These are phyloP conservation scores for Eleutherodactylus coqui DNA, from an alignment of 2,797 vertebrate genomes.

Conservation along the genomic window DNA sequence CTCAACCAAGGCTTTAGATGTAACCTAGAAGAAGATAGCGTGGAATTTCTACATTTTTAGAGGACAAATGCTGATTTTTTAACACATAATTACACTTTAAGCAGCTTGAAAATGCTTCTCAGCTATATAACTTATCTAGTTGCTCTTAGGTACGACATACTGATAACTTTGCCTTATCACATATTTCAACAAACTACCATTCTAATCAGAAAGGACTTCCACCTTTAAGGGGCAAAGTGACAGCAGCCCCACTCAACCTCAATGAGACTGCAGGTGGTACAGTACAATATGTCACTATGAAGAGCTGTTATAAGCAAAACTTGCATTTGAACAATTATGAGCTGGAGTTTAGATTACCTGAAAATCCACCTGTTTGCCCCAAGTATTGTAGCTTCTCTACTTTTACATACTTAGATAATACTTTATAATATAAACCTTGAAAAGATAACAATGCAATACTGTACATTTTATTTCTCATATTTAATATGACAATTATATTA, in stretches of 20 bases:
- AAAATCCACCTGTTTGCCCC: conserved; percentile 5
- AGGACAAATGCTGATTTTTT: too few species aligned
- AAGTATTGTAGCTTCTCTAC: background rate
- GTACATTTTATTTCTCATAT: too few species aligned
- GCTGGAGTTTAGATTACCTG: background rate
- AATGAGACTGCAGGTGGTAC: background rate
- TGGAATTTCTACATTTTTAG: too few species aligned
- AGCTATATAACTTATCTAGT: too few species aligned
- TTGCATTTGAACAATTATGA: background rate
- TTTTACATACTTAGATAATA: background rate
- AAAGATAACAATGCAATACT: too few species aligned
- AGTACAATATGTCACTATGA: background rate
- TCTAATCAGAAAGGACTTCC: background rate
- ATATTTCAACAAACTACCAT: background rate
- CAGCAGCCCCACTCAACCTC: background rate
- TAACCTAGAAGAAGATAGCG: background rate
- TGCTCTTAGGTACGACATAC: background rate
- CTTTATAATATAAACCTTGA: background rate
- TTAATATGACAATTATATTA: too few species aligned
- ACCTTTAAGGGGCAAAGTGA: background rate
- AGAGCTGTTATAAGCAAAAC: background rate
- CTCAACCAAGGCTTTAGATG: background rate
- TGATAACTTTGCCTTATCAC: background rate
- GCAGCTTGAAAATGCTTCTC: background rate
- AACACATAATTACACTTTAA: background rate